Base-by-base conservation (phyloP, 2,113 vertebrate species). In the Hyla sarda region DNA sequence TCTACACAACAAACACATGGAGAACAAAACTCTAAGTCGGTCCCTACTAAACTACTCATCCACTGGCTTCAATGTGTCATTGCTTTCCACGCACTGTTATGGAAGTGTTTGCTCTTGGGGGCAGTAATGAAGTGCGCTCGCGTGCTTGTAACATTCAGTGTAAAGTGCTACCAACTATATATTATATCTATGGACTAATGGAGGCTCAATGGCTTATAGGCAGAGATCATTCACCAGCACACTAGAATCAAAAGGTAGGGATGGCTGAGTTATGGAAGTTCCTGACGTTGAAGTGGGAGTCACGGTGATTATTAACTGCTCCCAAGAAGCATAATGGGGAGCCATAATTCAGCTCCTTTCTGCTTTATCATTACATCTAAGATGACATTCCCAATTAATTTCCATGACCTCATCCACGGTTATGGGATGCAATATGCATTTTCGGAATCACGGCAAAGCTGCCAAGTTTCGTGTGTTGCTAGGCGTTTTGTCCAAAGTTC, bases 321-420 rank as follows among this genome's bases (percentile, higher is more conserved):
- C 85, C 67, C 72, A 67, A 75, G 85, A 87, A 87, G 78, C 85
- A 87, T 87, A 87, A 87, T 87, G 85, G 77, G 78, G 78, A 82
- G 77, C 78, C 17, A 87, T 87, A 87, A 87, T 52, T 87, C 85
- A 82, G 67, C 78, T 74, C 56, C 83, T 87, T 87, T 87, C 85
- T 87, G 85, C 85, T 87, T 87, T 87, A 87, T 87, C 85, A 87
- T 87, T 87, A 87, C 78, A 87, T 87, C 85, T 87, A 67, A 62
- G 77, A 69, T 87, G 85, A 87, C 85, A 87, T 87, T 87, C 85
- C 85, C 85, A 87, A 87, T 87, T 87, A 81, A 87, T 87, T 87
- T 87, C 69, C 85, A 87, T 87, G 85, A 87, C 85, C 85, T 87
- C 85, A 87, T 87, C 85, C 85, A 60, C 85, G 54, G 85, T 87